phyloP scores from a whole-genome alignment of 2,888 invertebrate species.

The Himalopsyche tibetana region DNA sequence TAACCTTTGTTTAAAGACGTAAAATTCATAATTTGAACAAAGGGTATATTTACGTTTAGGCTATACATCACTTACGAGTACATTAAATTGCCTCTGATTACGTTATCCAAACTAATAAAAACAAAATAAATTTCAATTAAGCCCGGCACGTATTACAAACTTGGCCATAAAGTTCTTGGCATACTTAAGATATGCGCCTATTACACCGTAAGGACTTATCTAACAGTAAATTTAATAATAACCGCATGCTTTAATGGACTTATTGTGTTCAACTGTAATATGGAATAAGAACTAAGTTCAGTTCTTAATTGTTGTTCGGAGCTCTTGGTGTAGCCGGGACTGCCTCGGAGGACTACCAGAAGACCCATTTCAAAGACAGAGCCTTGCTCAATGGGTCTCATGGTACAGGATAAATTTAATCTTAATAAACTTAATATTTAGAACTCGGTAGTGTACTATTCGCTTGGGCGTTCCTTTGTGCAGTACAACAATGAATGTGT shows the following conservation, averaged over 20 bases:
- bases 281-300: conserved; percentile 60
- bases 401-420: conserved; percentile 63
- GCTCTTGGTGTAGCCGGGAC: conserved; percentile 25
- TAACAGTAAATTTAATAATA: conserved; percentile 64
- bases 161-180: conserved; percentile 58
- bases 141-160: conserved; percentile 62
- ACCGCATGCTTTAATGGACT: conserved; percentile 65
- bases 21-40: conserved; percentile 8
- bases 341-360: not conserved
- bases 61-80: conserved; percentile 27
- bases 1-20: not conserved
- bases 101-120: conserved; percentile 64
- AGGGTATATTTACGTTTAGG: not conserved
- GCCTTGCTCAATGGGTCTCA: conserved; percentile 53
- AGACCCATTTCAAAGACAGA: conserved; percentile 38
- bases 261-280: conserved; percentile 63
- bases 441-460: conserved; percentile 37
- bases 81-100: conserved; percentile 49
- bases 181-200: conserved; percentile 60
- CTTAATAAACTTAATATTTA: conserved; percentile 62
- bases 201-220: conserved; percentile 60
- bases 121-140: conserved; percentile 65
- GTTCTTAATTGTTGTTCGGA: conserved; percentile 65
- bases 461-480: not conserved
- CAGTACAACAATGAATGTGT: not conserved